A percentile compares a stretch with the other conserved stretches of the same genome.
These are phyloP conservation scores for Hydropsyche tenuis DNA, from an alignment of 1,140 invertebrate species.

Conservation along the genomic window DNA sequence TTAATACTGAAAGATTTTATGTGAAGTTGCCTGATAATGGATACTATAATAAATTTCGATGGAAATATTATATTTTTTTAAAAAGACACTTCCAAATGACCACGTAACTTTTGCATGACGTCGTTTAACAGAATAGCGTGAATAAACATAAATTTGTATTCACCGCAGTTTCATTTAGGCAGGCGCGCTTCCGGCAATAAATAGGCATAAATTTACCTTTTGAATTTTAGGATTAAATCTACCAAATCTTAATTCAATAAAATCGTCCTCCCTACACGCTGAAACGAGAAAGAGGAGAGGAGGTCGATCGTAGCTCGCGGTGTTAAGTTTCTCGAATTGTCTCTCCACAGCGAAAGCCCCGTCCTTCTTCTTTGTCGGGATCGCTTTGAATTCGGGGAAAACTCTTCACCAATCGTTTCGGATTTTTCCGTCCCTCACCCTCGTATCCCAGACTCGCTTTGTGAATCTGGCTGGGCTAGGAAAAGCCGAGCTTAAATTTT, in stretches of 20 bases:
- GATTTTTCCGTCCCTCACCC: not conserved
- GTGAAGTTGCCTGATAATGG: too few species aligned
- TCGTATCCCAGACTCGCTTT: not conserved
- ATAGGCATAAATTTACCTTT: not conserved
- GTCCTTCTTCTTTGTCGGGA: not conserved
- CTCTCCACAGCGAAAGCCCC: not conserved
- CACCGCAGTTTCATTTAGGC: too few species aligned
- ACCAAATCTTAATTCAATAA: constrained; percentile 6
- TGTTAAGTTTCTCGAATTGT: constrained; percentile 17
- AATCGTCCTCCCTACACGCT: not conserved
- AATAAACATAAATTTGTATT: too few species aligned
- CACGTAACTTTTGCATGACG: too few species aligned
- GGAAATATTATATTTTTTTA: too few species aligned
- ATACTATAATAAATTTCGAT: too few species aligned
- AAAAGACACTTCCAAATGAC: too few species aligned
- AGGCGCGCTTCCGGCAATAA: too few species aligned
- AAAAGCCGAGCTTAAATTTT: constrained; percentile 19
- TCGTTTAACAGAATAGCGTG: too few species aligned
- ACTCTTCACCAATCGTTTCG: not conserved
- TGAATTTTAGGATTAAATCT: not conserved
- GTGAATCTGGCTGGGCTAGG: not conserved
- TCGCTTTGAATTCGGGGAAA: not conserved
- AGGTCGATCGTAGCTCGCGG: not conserved
- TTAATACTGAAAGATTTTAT: too few species aligned
- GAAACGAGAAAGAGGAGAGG: not conserved